Conservation (phyloP, 2,888 invertebrate species). For the Dicyrtoma fusca region DNA sequence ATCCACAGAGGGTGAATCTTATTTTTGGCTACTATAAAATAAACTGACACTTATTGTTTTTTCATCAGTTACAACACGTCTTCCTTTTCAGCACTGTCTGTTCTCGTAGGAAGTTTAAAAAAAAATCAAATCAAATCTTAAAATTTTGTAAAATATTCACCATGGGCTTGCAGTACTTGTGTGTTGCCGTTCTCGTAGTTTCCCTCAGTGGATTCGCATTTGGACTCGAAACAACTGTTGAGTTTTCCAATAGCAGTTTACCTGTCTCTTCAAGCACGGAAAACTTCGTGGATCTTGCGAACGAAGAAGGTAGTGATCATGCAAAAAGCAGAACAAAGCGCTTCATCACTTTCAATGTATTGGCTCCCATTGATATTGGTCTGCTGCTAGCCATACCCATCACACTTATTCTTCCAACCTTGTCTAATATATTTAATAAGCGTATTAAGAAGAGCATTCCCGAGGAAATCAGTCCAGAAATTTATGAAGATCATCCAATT, state of each 20-base stretch:
- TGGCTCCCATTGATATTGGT: slow-evolving; percentile 51
- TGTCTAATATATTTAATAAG: slow-evolving; percentile 53
- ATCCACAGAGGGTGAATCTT: not conserved
- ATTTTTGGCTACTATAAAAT: slow-evolving; percentile 26
- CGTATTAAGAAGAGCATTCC: slow-evolving; percentile 39
- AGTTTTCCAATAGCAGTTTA: slow-evolving; percentile 25
- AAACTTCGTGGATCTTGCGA: slow-evolving; percentile 13
- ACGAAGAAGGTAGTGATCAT: not conserved
- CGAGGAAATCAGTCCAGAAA: slow-evolving; percentile 14
- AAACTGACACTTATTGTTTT: not conserved
- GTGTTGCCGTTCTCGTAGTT: too few species aligned
- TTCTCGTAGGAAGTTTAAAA: not conserved
- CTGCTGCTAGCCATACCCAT: slow-evolving; percentile 52
- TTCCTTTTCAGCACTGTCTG: slow-evolving; percentile 4
- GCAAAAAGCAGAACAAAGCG: slow-evolving; percentile 36
- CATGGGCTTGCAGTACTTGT: not conserved
- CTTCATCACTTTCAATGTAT: slow-evolving; percentile 42
- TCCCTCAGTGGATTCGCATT: not conserved
- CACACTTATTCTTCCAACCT: slow-evolving; percentile 49
- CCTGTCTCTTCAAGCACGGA: slow-evolving; percentile 19
- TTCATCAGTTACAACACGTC: slow-evolving; percentile 17
- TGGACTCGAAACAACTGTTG: slow-evolving; percentile 17
- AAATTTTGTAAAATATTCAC: not conserved
- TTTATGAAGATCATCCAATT: slow-evolving; percentile 43
- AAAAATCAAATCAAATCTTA: not conserved